Evolutionary conservation across 2,113 vertebrate genomes (phyloP), one percentile per base, ranked within the genome.

Genomic region (Spermophilus dauricus): DNA sequence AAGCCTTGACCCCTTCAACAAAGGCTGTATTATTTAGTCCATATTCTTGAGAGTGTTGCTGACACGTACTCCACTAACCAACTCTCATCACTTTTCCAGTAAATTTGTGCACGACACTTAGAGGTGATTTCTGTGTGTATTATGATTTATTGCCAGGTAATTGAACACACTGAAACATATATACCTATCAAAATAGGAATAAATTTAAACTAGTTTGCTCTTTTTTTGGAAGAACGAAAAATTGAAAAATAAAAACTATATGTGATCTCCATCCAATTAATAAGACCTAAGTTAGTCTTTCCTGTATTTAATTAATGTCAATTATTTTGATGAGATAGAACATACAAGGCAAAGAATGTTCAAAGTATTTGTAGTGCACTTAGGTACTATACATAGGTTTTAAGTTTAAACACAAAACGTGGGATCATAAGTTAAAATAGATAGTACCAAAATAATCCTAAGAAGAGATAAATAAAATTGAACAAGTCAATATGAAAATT

Each of bases 151-250:
- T 81, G 4, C 10, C 32, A 83, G 70, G 32, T 37, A 53, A 37
- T 80, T 73, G n/a, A 88, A 61, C 8, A 92, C 4, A 51, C 1
- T 34, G 14, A 89, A 67, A 73, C n/a, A 63, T 81, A n/a, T 11
- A 56, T 72, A 6, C 3, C 2, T 70, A 20, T 32, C 30, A 84
- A 90, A 85, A 82, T 53, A 80, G 84, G 30, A 45, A 76, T 5
- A 8, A 20, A 80, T 81, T 82, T 94, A 94, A 86, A 63, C 1
- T 73, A 72, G 0, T 8, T 92, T 89, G 45, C 45, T 1, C 8
- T 75, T 93, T 93, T 87, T 48, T 82, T 70, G 88, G 32, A 78
- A 86, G 12, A 84, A 77, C 69, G 12, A 4, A 42, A 95, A 89
- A 53, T 53, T 77, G 7, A 16, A 51, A 87, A 80, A 16, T 65